Base-by-base conservation (phyloP, 1,140 invertebrate species). In the Lepidotrigona ventralis region DNA sequence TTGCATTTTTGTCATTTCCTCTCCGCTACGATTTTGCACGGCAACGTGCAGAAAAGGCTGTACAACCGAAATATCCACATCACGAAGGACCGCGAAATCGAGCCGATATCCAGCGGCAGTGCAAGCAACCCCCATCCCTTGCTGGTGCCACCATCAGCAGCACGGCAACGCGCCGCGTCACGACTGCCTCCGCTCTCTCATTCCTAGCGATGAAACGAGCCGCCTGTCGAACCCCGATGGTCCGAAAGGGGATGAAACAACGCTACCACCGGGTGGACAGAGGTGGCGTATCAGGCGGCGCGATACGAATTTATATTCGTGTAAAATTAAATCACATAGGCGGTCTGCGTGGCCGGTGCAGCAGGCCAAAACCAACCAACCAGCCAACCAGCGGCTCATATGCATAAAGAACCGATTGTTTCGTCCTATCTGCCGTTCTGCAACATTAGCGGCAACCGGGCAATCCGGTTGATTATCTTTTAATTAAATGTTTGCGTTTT, bases 401-500 rank as follows among this genome's bases (percentile, higher is more conserved):
- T 92, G 91, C 91, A 92, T 92, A 91, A 92, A 92, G 91, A 91
- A 92, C 84, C 90, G 88, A 90, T 90, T 90, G 90, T 90, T 86
- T 72, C 82, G 72, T 87, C 81, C 87, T 91, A 91, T 91, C 90
- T 91, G 69, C 84, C 89, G 91, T 91, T 89, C 90, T 90, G 90
- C 90, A 91, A 93, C 91, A 93, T 92, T 92, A 93, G 88, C 89
- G 90, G 78, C 88, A 85, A 73, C 72, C 81, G 79, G 85, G 75
- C 90, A 90, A 93, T 93, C 88, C 87, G 87, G 81, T 91, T 90
- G 92, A 92, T 93, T 93, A 93, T 93, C 92, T 93, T 93, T 92
- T 92, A 93, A 93, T 93, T 93, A 92, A 93, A 93, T 91, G 91
- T 92, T 93, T 92, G 92, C 86, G 90, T 92, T 91, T 91, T 91